phyloP scores from a whole-genome alignment of 2,113 vertebrate species.

The Panurus biarmicus region DNA sequence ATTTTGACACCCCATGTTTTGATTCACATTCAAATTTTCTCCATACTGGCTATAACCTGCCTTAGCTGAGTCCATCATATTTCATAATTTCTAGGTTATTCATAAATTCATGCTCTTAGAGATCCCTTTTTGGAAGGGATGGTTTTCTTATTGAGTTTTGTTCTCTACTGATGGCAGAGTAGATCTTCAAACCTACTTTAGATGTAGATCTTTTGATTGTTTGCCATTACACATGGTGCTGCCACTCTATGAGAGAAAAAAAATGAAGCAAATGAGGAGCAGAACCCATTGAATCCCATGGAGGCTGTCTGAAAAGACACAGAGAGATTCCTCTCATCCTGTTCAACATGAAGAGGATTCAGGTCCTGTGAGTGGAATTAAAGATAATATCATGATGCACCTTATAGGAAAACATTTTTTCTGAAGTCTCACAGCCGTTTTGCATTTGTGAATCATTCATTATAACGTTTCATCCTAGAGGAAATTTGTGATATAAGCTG shows the following conservation, averaged over 20 bases:
- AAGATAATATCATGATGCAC: rapidly evolving
- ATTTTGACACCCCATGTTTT: not conserved
- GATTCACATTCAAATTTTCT: not conserved
- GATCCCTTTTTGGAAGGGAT: not conserved
- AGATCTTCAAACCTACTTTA: not conserved
- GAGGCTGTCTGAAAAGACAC: not conserved
- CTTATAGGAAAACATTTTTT: not conserved
- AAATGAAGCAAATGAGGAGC: not conserved
- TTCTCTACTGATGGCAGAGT: not conserved
- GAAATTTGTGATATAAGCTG: not conserved
- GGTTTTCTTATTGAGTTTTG: not conserved
- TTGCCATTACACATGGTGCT: not conserved
- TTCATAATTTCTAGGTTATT: not conserved
- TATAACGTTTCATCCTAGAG: not conserved
- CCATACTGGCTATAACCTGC: not conserved
- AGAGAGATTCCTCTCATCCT: not conserved
- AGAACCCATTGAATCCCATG: not conserved
- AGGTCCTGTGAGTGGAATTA: not conserved
- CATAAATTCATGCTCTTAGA: not conserved
- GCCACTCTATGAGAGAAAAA: not conserved
- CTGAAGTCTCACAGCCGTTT: not conserved
- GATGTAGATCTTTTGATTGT: not conserved
- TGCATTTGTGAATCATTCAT: not conserved
- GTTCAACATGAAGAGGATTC: not conserved
- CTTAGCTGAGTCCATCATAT: not conserved